Evolutionary conservation across 2,888 invertebrate genomes (phyloP).

Genomic region (Acleris sparsana): DNA sequence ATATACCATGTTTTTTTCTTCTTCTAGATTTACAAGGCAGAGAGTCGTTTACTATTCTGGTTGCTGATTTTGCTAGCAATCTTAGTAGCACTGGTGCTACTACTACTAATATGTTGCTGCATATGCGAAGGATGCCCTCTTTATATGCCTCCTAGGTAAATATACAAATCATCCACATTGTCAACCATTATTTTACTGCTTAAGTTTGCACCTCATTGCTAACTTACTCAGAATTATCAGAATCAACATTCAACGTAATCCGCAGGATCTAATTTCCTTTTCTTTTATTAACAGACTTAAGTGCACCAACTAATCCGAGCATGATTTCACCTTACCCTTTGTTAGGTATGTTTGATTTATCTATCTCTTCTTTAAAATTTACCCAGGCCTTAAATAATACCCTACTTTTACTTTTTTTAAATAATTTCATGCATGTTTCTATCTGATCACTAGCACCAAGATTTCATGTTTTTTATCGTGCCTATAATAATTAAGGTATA

Average conservation of each 20-base stretch:
- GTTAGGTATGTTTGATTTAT: conserved; percentile 35
- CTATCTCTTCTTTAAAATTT: conserved; percentile 20
- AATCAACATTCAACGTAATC: not conserved
- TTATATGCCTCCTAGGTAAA: conserved; percentile 89
- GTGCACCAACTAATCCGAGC: conserved; percentile 69
- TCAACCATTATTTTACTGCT: conserved; percentile 36
- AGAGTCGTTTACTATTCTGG: conserved; percentile 90
- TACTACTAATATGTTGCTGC: conserved; percentile 90
- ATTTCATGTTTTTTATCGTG: conserved; percentile 34
- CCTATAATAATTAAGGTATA: conserved; percentile 43
- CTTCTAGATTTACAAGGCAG: conserved; percentile 87
- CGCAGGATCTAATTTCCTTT: conserved; percentile 45
- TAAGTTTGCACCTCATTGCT: conserved; percentile 19
- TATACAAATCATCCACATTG: conserved; percentile 38
- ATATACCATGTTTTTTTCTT: too few relatives aligned
- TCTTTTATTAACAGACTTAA: conserved; percentile 67
- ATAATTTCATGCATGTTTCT: conserved; percentile 19
- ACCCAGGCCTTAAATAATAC: conserved; percentile 2
- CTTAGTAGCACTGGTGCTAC: conserved; percentile 87
- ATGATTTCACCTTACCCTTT: conserved; percentile 63
- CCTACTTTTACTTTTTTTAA: not conserved
- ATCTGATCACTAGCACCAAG: conserved; percentile 6
- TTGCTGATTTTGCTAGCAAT: conserved; percentile 89
- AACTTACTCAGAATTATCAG: not conserved
- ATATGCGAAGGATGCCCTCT: conserved; percentile 94